Base-by-base conservation (phyloP, 2,113 vertebrate genomes). In the Apeltes quadracus region DNA sequence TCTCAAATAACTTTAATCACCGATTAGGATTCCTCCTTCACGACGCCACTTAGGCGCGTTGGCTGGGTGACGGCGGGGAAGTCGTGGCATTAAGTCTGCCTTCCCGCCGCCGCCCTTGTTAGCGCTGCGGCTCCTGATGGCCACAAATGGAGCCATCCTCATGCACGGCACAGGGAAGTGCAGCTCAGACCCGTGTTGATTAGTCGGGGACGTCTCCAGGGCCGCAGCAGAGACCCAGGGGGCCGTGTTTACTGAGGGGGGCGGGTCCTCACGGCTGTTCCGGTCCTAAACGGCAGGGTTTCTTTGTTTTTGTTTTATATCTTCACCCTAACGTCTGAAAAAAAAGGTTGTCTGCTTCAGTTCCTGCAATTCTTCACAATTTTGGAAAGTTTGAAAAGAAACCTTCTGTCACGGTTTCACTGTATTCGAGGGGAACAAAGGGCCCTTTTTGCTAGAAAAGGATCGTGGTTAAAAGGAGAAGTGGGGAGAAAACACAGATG, bases 21-120 rank as follows among this genome's bases (percentile, higher is more conserved):
- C 94, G 95, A 96, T 97, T 96, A 95, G 95, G 95, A 96, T 98
- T 95, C 94, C 93, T 95, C 93, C 93, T 93, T 94, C 93, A 94
- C 95, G 94, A 94, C 91, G 94, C 93, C 94, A 95, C 95, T 97
- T 95, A 94, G 95, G 95, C 93, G 94, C 97, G 97, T 97, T 96
- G 95, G 94, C 95, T 94, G 95, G 96, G 96, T 96, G 96, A 96
- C 96, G 96, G 95, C 94, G 95, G 92, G 94, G 94, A 95, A 95
- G 95, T 95, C 95, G 94, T 93, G 91, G 92, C 94, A 95, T 93
- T 95, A 96, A 96, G 95, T 94, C 94, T 94, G 95, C 95, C 93
- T 95, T 95, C 95, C 94, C 92, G 95, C 95, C 96, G 95, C 94
- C 96, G 88, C 83, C 82, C 85, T 93, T 90, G 92, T 93, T 93